Percentiles rank a stretch among this genome's conserved stretches.
Evolutionary conservation across 2,113 vertebrate genomes (phyloP).

Genomic region (Dipodomys spectabilis): DNA sequence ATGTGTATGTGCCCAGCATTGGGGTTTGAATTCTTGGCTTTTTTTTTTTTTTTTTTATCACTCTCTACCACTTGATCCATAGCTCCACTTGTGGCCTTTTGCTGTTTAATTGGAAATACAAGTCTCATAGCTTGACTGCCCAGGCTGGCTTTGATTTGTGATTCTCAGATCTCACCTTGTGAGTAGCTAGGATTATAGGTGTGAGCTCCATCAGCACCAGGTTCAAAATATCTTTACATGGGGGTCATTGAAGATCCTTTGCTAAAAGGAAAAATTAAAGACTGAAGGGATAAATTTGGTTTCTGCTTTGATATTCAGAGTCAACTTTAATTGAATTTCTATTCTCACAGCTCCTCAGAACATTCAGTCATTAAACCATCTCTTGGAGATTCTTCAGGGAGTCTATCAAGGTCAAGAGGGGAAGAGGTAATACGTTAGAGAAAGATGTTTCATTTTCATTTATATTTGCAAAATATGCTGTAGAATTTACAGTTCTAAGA

Average conservation of each 20-base stretch:
- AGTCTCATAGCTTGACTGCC: no score
- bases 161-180: no score
- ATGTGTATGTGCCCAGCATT: no score
- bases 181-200: no score
- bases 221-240: background rate
- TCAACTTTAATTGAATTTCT: constrained; percentile 71
- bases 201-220: no score
- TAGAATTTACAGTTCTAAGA: constrained; percentile 56
- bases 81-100: no score
- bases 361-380: constrained; percentile 79
- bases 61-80: no score
- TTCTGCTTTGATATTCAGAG: constrained; percentile 61
- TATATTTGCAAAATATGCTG: background rate
- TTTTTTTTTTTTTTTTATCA: no score
- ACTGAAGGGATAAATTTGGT: constrained; percentile 44
- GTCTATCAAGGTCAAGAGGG: constrained; percentile 80
- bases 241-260: background rate
- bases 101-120: no score
- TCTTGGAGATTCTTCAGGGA: constrained; percentile 85
- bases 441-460: constrained; percentile 14
- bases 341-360: constrained; percentile 80
- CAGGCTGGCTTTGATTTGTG: no score
- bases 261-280: constrained; percentile 46
- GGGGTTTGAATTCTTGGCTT: no score
- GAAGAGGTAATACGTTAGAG: constrained; percentile 85